Evolutionary conservation across 1,140 invertebrate genomes (phyloP), one percentile per base, ranked within the genome.

Genomic region (Philotrypesis tridentata): DNA sequence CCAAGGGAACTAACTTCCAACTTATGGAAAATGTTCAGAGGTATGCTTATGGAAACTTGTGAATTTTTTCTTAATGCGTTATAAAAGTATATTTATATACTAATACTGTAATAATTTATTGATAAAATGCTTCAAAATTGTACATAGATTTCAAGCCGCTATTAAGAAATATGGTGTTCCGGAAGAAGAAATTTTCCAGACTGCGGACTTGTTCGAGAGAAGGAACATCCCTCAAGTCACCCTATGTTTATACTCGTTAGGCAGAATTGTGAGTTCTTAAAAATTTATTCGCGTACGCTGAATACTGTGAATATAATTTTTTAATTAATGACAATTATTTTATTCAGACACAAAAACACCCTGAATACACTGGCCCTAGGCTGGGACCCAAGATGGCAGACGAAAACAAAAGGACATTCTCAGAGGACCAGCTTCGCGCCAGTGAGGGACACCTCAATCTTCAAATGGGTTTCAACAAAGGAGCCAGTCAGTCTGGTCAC

Each of bases 21-120:
- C 93, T 99, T 84, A 99, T 99, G 98, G 98, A 99, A 92, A 99
- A 99, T 90, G 96, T 99, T 87, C 97, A 98, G 90, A 95, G 96
- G 95, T 94, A 87, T n/a, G 48, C 17, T 7, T 5, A 14, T 14
- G 31, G 29, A 31, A 31, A 17, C 25, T 68, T 31, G 6, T 21
- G 6, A n/a, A n/a, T n/a, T n/a, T n/a, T n/a, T n/a, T 33, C 27
- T 29, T 25, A 63, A n/a, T 37, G 27, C 23, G 5, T 23, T 14
- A 27, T 25, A 27, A 9, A 23, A 17, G 40, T 23, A 71, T 25
- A 40, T n/a, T 43, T 71, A 40, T 40, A 27, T 0, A 17, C 7
- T 65, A 31, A 17, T 65, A 37, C 33, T 5, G 21, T 27, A 25
- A 25, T 67, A 11, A 12, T 27, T 65, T 27, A 55, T 17, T 43